These are phyloP conservation scores for Thyatira batis DNA, from an alignment of 2,888 invertebrate genomes.

Conservation along the genomic window DNA sequence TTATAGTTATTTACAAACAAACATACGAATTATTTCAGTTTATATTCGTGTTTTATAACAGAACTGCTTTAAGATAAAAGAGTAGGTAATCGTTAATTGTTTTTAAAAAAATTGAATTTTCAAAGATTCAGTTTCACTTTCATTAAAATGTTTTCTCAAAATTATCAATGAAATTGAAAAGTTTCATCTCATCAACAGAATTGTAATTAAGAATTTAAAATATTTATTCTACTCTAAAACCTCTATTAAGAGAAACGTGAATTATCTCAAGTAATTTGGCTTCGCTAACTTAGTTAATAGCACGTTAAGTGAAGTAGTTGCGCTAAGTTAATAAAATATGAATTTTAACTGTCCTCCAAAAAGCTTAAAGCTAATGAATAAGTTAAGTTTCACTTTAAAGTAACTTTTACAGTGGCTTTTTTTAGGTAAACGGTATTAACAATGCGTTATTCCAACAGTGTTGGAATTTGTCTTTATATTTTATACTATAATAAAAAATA, in stretches of 20 bases:
- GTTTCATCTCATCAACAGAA: neutral
- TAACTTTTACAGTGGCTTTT: constrained; percentile 2
- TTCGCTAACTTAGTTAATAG: constrained; percentile 36
- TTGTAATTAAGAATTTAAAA: neutral
- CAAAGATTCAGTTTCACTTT: neutral
- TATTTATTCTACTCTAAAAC: neutral
- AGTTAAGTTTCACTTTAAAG: constrained; percentile 27
- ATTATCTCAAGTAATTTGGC: constrained; percentile 29
- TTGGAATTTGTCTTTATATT: too few species aligned
- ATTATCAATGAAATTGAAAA: neutral
- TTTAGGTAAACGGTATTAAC: too few species aligned
- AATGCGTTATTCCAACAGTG: too few species aligned
- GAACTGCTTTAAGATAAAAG: too few species aligned
- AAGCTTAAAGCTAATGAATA: constrained; percentile 40
- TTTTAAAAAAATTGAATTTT: too few species aligned
- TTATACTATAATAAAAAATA: too few species aligned
- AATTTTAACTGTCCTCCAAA: constrained; percentile 44
- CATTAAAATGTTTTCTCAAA: neutral
- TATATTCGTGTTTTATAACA: too few species aligned
- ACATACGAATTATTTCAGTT: neutral
- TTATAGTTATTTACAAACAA: too few species aligned
- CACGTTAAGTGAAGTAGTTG: constrained; percentile 41
- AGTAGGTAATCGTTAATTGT: too few species aligned
- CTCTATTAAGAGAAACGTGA: neutral
- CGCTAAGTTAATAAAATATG: constrained; percentile 48